These are phyloP conservation scores for Oxyruncus cristatus DNA, from an alignment of 2,113 vertebrate genomes.

Conservation along the genomic window DNA sequence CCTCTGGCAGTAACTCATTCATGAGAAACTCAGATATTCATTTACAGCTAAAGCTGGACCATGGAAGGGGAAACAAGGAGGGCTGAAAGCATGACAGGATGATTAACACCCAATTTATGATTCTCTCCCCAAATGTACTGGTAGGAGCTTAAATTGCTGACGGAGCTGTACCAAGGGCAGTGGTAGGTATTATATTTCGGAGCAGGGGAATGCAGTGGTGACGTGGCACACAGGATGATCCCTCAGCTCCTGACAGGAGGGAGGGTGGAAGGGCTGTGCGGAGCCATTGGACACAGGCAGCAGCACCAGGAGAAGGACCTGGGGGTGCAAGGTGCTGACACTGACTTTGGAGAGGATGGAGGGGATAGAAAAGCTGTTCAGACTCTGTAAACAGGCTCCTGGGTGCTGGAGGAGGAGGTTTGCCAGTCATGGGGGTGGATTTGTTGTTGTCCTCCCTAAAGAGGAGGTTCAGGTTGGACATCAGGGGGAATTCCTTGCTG, in stretches of 20 bases:
- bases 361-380: not conserved
- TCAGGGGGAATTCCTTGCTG: not conserved
- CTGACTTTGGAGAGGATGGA: not conserved
- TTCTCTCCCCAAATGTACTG: not conserved
- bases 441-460: not conserved
- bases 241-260: not conserved
- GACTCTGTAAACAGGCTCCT: not conserved
- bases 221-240: too few relatives aligned
- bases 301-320: not conserved
- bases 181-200: not conserved
- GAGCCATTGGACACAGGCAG: not conserved
- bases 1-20: not conserved
- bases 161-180: not conserved
- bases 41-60: not conserved
- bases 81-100: not conserved
- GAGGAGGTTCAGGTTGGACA: not conserved
- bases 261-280: not conserved
- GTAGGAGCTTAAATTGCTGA: not conserved
- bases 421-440: not conserved
- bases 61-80: not conserved
- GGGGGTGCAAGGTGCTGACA: not conserved
- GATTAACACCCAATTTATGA: not conserved
- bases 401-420: not conserved
- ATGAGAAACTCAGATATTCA: not conserved
- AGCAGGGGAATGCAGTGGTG: not conserved